These are phyloP conservation scores for Dicerorhinus sumatrensis DNA, from an alignment of 2,113 vertebrate genomes.

Conservation along the genomic window DNA sequence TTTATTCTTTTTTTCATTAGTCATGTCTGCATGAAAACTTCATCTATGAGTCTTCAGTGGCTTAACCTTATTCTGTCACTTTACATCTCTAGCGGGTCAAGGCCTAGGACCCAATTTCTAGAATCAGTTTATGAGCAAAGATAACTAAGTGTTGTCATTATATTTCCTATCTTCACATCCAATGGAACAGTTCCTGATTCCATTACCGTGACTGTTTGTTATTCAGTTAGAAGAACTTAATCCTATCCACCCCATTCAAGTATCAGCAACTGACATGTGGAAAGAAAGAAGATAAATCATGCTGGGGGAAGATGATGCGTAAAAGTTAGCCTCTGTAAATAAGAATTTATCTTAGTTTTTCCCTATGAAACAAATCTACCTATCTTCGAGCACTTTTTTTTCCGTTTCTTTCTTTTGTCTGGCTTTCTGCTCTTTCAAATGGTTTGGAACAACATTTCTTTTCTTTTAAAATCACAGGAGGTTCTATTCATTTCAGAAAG, in stretches of 20 bases:
- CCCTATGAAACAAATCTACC: neutral
- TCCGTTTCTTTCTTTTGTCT: neutral
- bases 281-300: neutral
- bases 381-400: neutral
- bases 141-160: neutral
- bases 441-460: neutral
- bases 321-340: neutral
- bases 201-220: neutral
- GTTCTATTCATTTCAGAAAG: neutral
- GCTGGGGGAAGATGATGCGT: neutral
- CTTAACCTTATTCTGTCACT: conserved; percentile 33
- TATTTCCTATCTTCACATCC: neutral
- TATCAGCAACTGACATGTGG: neutral
- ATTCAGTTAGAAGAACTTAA: neutral
- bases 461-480: neutral
- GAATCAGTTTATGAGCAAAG: neutral
- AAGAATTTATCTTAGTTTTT: neutral
- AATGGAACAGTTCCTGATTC: neutral
- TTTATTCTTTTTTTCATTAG: conserved; percentile 20
- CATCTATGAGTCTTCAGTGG: neutral
- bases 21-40: neutral
- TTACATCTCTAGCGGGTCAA: neutral
- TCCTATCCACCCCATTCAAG: neutral
- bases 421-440: neutral
- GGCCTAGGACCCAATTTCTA: neutral